Evolutionary conservation across 2,113 vertebrate genomes (phyloP).

Genomic region (Bos taurus): ARS-UCD2.0 NC_037337.1:51439501-51440000

Average conservation of each 20-base stretch:
- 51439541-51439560: background rate
- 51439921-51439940: background rate
- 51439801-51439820: background rate
- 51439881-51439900: background rate
- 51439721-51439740: background rate
- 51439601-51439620: background rate
- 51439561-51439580: background rate
- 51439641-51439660: constrained; percentile 10
- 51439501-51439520: background rate
- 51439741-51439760: background rate
- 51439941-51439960: background rate
- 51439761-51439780: background rate
- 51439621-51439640: background rate
- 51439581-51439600: background rate
- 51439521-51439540: constrained; percentile 10
- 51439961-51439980: background rate
- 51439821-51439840: background rate
- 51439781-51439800: background rate
- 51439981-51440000: background rate
- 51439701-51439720: background rate
- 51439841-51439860: background rate
- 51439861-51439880: background rate
- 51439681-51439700: background rate
- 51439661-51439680: background rate
- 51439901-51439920: background rate